phyloP scores from a whole-genome alignment of 1,140 invertebrate genomes.

The Ceratina japonica region DNA sequence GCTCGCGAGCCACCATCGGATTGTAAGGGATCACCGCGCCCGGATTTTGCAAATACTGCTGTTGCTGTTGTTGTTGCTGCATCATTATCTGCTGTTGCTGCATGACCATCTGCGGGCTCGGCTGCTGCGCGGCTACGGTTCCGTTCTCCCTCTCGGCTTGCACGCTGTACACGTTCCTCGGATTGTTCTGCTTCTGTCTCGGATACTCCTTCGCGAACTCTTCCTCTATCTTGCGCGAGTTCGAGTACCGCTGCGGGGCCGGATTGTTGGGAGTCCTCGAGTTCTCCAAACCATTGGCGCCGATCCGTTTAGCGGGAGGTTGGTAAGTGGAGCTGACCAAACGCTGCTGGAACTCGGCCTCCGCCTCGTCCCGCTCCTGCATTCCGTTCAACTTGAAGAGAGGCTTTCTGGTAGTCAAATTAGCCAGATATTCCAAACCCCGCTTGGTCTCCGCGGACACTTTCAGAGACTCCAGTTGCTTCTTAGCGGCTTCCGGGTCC shows the following conservation, averaged over 20 bases:
- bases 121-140: background rate
- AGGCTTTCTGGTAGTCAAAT: slow-evolving; percentile 45
- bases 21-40: background rate
- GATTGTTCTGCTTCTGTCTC: slow-evolving; percentile 20
- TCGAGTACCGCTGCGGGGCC: background rate
- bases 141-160: slow-evolving; percentile 54
- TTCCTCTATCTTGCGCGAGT: background rate
- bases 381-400: slow-evolving; percentile 62
- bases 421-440: slow-evolving; percentile 53
- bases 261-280: slow-evolving; percentile 64
- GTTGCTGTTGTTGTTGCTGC: no score
- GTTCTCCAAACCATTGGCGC: slow-evolving; percentile 69
- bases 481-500: slow-evolving; percentile 55
- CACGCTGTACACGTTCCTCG: slow-evolving; percentile 27
- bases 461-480: slow-evolving; percentile 48
- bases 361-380: slow-evolving; percentile 56
- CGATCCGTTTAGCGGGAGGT: slow-evolving; percentile 21
- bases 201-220: slow-evolving; percentile 42
- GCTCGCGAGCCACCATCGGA: background rate
- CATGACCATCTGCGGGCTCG: background rate
- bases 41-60: background rate
- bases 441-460: slow-evolving; percentile 33
- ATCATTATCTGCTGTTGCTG: background rate
- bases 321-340: background rate
- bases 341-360: slow-evolving; percentile 11